A percentile compares a stretch with the other conserved stretches of the same genome.
Conservation (phyloP, 2,797 vertebrate genomes). For the Rhinichthys osculus region DNA sequence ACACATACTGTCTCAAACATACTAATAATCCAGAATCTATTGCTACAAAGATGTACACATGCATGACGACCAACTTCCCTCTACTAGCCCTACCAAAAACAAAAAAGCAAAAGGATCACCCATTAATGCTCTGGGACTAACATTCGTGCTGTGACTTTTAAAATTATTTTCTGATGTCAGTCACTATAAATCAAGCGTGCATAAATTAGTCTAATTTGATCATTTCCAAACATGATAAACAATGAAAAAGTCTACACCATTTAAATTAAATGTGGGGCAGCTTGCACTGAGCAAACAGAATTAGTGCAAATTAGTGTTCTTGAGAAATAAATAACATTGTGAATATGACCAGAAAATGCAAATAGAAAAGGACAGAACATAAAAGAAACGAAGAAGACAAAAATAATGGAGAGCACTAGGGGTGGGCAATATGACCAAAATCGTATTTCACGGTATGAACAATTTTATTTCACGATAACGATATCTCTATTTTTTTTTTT, state of each 20-base stretch:
- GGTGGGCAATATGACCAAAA: too few relatives aligned
- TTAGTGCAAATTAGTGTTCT: not conserved
- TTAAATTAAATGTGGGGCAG: not conserved
- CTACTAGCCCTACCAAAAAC: not conserved
- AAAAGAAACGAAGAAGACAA: constrained; percentile 50
- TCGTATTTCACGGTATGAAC: too few relatives aligned
- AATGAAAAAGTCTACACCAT: not conserved
- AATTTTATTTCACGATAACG: too few relatives aligned
- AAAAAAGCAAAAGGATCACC: not conserved
- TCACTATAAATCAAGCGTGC: not conserved
- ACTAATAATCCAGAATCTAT: not conserved
- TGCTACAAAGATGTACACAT: not conserved
- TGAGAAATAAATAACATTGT: not conserved
- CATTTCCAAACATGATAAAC: not conserved
- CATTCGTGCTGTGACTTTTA: not conserved
- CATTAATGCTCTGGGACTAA: not conserved
- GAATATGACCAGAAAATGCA: constrained; percentile 59
- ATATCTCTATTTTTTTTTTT: too few relatives aligned
- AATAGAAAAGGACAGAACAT: constrained; percentile 55
- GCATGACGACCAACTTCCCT: not conserved
- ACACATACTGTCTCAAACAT: not conserved
- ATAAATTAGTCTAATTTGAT: not conserved
- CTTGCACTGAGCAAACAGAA: not conserved
- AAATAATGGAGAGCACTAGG: constrained; percentile 41
- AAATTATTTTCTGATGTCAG: not conserved